Conservation (phyloP, 2,797 vertebrate species). For the Aeoliscus strigatus region DNA sequence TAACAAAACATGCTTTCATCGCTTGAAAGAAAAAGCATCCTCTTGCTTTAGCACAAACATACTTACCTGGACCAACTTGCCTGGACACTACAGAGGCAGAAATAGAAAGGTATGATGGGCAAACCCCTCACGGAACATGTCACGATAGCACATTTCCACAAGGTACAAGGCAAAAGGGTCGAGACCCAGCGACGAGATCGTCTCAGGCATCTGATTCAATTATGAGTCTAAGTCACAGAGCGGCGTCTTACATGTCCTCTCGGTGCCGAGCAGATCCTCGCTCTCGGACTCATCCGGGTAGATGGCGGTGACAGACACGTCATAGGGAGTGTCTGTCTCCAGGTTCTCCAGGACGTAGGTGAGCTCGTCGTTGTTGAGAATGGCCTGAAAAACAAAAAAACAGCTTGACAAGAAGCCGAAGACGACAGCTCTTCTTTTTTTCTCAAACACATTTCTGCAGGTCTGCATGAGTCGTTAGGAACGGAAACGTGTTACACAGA, state of each 20-base stretch:
- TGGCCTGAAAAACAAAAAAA: constrained; percentile 75
- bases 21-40: constrained; percentile 36
- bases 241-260: constrained; percentile 85
- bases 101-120: constrained; percentile 62
- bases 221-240: constrained; percentile 1
- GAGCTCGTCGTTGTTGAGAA: constrained; percentile 86
- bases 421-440: constrained; percentile 7
- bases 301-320: constrained; percentile 91
- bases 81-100: constrained; percentile 66
- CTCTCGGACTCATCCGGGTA: constrained; percentile 98
- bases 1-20: constrained; percentile 59
- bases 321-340: constrained; percentile 86
- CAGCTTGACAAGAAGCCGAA: not conserved
- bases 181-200: constrained; percentile 22
- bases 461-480: constrained; percentile 20
- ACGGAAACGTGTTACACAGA: constrained; percentile 16
- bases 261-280: constrained; percentile 85
- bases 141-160: constrained; percentile 27
- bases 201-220: constrained; percentile 9
- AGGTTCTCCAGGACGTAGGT: constrained; percentile 82
- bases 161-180: constrained; percentile 7
- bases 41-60: constrained; percentile 49
- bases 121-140: constrained; percentile 40
- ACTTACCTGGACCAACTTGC: constrained; percentile 63
- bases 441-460: constrained; percentile 19